These are phyloP conservation scores for Xiphias gladius DNA, from an alignment of 2,113 vertebrate genomes.

Conservation along the genomic window DNA sequence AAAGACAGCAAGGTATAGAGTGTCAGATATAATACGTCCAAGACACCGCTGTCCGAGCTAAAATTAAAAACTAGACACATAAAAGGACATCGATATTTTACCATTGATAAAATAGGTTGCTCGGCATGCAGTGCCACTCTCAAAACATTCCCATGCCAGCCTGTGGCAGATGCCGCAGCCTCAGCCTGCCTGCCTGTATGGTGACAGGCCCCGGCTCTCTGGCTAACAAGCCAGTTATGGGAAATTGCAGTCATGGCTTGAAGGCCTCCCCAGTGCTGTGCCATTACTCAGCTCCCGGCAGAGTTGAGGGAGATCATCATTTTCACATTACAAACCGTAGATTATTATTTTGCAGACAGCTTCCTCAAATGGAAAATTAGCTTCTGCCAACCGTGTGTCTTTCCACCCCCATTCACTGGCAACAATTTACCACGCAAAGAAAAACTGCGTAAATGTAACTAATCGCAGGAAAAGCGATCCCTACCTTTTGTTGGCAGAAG, in stretches of 20 bases:
- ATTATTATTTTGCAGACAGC: slow-evolving; percentile 84
- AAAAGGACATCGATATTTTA: background rate
- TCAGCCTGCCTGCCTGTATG: slow-evolving; percentile 50
- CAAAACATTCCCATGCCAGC: slow-evolving; percentile 34
- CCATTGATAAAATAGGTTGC: slow-evolving; percentile 26
- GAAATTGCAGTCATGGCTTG: slow-evolving; percentile 70
- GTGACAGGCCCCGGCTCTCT: slow-evolving; percentile 63
- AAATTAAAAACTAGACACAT: slow-evolving; percentile 19
- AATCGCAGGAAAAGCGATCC: slow-evolving; percentile 74
- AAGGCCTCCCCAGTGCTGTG: slow-evolving; percentile 69
- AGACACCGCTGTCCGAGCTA: background rate
- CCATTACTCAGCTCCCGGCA: slow-evolving; percentile 78
- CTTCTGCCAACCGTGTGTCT: slow-evolving; percentile 64
- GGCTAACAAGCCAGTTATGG: slow-evolving; percentile 77
- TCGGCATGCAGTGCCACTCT: slow-evolving; percentile 42
- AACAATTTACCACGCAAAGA: slow-evolving; percentile 70
- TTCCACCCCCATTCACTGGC: slow-evolving; percentile 62
- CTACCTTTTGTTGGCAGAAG: slow-evolving; percentile 67
- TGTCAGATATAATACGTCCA: background rate
- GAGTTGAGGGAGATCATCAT: slow-evolving; percentile 76
- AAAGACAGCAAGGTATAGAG: too few relatives aligned
- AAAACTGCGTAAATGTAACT: slow-evolving; percentile 75
- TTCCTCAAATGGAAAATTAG: slow-evolving; percentile 84
- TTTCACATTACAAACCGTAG: slow-evolving; percentile 82
- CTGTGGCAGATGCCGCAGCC: slow-evolving; percentile 59